Conservation (phyloP, 2,113 vertebrate species). For the Oplegnathus fasciatus region DNA sequence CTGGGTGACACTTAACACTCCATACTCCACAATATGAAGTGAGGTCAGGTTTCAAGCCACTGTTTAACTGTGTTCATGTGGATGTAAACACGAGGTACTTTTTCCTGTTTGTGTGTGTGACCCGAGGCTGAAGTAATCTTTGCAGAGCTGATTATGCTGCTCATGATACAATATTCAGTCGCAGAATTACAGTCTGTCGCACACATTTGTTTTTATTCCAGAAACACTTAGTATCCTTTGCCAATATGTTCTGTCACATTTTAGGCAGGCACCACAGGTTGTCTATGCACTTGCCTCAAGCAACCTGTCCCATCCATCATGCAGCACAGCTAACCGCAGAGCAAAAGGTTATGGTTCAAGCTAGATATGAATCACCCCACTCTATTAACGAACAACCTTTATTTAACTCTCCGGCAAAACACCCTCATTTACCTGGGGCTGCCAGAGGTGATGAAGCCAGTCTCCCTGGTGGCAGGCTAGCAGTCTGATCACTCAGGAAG, state of each 20-base stretch:
- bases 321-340: background rate
- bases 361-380: constrained; percentile 48
- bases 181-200: background rate
- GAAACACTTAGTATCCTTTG: background rate
- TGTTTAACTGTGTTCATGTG: constrained; percentile 15
- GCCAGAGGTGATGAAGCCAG: constrained; percentile 68
- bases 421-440: constrained; percentile 72
- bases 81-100: constrained; percentile 8
- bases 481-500: constrained; percentile 75
- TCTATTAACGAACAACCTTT: constrained; percentile 74
- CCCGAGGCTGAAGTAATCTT: background rate
- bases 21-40: background rate
- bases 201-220: constrained; percentile 12
- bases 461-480: constrained; percentile 72
- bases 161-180: background rate
- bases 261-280: constrained; percentile 5
- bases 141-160: background rate
- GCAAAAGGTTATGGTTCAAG: constrained; percentile 51
- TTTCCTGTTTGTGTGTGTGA: constrained; percentile 8
- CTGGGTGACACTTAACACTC: constrained; percentile 40
- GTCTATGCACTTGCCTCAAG: constrained; percentile 8
- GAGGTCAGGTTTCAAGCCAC: constrained; percentile 37
- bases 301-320: constrained; percentile 30
- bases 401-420: constrained; percentile 68
- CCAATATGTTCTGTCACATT: background rate